phyloP scores from a whole-genome alignment of 1,140 invertebrate species.

The Drosophila pseudoananassae region DNA sequence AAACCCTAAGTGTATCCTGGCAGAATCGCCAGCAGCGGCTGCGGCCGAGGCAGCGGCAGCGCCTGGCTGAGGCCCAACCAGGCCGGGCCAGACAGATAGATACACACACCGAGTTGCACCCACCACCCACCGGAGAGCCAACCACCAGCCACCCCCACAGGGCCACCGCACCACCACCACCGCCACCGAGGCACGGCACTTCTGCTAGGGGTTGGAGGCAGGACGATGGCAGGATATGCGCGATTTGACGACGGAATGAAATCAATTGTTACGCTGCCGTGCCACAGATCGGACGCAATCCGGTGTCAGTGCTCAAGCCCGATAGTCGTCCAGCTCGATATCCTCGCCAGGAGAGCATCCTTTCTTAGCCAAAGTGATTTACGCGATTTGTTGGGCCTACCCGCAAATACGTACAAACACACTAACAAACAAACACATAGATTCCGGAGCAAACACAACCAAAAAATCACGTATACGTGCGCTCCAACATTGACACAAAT shows the following conservation, averaged over 20 bases:
- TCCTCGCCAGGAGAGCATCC: conserved; percentile 34
- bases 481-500: conserved; percentile 60
- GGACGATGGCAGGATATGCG: conserved; percentile 79
- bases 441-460: not conserved
- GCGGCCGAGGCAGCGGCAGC: conserved; percentile 54
- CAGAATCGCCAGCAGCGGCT: conserved; percentile 43
- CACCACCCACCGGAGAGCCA: conserved; percentile 49
- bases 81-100: conserved; percentile 56
- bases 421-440: not conserved
- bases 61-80: conserved; percentile 11
- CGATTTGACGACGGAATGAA: conserved; percentile 84
- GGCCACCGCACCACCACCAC: conserved; percentile 11
- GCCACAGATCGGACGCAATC: conserved; percentile 84
- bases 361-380: conserved; percentile 54
- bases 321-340: conserved; percentile 24
- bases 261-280: conserved; percentile 84
- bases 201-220: conserved; percentile 42
- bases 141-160: conserved; percentile 50
- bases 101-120: conserved; percentile 49
- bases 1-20: conserved; percentile 78
- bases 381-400: conserved; percentile 50
- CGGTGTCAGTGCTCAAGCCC: conserved; percentile 70
- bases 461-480: conserved; percentile 56
- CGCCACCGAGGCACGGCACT: not conserved
- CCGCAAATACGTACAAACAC: conserved; percentile 20